Base-by-base conservation (phyloP, 2,888 invertebrate genomes). In the Lycocerus yunnanus region DNA sequence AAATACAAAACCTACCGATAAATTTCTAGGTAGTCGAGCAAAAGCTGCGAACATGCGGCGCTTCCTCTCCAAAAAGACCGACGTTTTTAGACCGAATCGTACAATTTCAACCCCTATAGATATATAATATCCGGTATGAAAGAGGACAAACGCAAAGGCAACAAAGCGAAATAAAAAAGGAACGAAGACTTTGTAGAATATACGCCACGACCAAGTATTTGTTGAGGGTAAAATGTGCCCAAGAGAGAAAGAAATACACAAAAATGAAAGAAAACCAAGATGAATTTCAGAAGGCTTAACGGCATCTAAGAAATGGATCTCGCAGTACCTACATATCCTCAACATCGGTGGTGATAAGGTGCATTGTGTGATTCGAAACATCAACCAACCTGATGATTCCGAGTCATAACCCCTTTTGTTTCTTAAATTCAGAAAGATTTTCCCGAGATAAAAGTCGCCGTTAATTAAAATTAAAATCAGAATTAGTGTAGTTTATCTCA, bases 51-150 rank as follows among this genome's bases (percentile, higher is more conserved):
- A 65, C 74, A 68, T 14, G 74, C 74, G 67, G 58, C 60, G 63
- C 70, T 69, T 60, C 16, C 16, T 68, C 66, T 69, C 70, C 68
- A 66, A 73, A 73, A 69, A 24, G 15, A 66, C 66, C 18, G 65
- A 78, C 68, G 78, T 78, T 78, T 78, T 78, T 61, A 72, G 76
- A 14, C 58, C 66, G 76, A 66, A 67, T 68, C 60, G 69, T 78
- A 78, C 69, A 71, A 60, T 68, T 67, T 58, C 76, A 76, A 74
- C 76, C 78, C 78, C 78, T 77, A 78, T 78, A 70, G 78, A 71
- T 78, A 78, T 77, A 75, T 77, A 77, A 78, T 78, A 78, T 78
- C 78, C 78, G 78, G 78, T 77, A 72, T 71, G 71, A 69, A 78
- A 72, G 71, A 74, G 73, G 76, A 78, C 67, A 63, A 59, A 60